These are phyloP conservation scores for Enteromius treurensis DNA, from an alignment of 2,797 vertebrate genomes.

Conservation along the genomic window DNA sequence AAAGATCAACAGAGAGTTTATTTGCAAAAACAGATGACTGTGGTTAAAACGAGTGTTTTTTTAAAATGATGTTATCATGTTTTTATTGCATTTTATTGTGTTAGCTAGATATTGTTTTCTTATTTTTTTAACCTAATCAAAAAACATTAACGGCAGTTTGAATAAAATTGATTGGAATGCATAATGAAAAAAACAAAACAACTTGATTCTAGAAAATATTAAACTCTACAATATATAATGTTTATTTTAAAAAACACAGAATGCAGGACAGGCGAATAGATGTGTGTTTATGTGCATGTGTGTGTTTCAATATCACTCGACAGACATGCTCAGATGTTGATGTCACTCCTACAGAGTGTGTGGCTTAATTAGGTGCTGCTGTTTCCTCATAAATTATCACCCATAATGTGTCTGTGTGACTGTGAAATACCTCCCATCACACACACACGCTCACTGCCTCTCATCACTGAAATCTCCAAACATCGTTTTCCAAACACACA, in stretches of 20 bases:
- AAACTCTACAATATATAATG: too few species aligned
- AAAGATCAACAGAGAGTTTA: too few species aligned
- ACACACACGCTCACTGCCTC: slow-evolving; percentile 52
- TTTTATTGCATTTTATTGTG: too few species aligned
- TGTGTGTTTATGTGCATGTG: slow-evolving; percentile 9
- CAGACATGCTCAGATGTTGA: slow-evolving; percentile 56
- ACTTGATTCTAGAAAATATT: too few species aligned
- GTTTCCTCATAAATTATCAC: slow-evolving; percentile 63
- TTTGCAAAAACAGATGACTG: too few species aligned
- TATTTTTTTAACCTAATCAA: too few species aligned
- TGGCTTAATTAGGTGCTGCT: slow-evolving; percentile 58
- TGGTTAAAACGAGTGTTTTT: too few species aligned
- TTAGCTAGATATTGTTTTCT: too few species aligned
- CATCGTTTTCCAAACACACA: slow-evolving; percentile 44
- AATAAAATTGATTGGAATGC: too few species aligned
- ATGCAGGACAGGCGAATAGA: not conserved
- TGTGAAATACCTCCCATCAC: slow-evolving; percentile 52
- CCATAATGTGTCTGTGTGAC: slow-evolving; percentile 60
- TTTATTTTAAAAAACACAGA: not conserved
- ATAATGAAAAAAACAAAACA: too few species aligned
- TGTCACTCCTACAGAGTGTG: slow-evolving; percentile 59
- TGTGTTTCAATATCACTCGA: slow-evolving; percentile 11
- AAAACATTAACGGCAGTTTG: too few species aligned
- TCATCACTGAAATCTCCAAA: slow-evolving; percentile 45
- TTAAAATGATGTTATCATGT: too few species aligned